Evolutionary conservation across 2,113 vertebrate genomes (phyloP).

Genomic region (Vanacampus margaritifer): DNA sequence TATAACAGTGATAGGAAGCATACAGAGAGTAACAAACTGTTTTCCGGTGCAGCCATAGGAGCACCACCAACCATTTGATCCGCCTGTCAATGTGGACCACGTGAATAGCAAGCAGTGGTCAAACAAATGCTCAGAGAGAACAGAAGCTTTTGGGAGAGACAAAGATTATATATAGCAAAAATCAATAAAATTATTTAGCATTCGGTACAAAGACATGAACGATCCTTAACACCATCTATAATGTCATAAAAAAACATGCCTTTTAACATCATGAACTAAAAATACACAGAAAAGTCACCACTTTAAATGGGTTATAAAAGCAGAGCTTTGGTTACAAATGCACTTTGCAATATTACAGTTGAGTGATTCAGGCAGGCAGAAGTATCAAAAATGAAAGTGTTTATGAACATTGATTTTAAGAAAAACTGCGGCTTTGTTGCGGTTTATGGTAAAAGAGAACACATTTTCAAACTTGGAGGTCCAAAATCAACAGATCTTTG

Average conservation of each 20-base stretch:
- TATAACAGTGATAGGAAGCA: too few species aligned
- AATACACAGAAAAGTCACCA: not conserved
- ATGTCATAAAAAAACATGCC: not conserved
- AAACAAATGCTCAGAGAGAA: too few species aligned
- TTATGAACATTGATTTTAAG: constrained; percentile 37
- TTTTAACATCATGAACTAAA: constrained; percentile 2
- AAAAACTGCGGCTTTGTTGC: constrained; percentile 4
- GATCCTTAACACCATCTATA: not conserved
- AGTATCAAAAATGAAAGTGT: constrained; percentile 24
- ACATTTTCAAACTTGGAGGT: constrained; percentile 26
- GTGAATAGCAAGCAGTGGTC: too few species aligned
- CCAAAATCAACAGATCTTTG: constrained; percentile 22
- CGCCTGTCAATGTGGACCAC: too few species aligned
- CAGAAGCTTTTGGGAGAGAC: too few species aligned
- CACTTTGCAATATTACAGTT: constrained; percentile 12
- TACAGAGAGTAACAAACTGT: too few species aligned
- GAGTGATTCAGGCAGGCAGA: not conserved
- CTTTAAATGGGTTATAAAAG: constrained; percentile 1
- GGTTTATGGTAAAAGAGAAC: constrained; percentile 6
- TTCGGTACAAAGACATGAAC: not conserved
- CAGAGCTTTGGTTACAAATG: constrained; percentile 27
- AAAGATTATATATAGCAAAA: too few species aligned
- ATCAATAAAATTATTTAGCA: too few species aligned
- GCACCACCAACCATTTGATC: too few species aligned
- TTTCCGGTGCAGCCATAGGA: too few species aligned